Evolutionary conservation across 2,797 vertebrate species (phyloP).

Genomic region (Phrynocephalus vlangalii): DNA sequence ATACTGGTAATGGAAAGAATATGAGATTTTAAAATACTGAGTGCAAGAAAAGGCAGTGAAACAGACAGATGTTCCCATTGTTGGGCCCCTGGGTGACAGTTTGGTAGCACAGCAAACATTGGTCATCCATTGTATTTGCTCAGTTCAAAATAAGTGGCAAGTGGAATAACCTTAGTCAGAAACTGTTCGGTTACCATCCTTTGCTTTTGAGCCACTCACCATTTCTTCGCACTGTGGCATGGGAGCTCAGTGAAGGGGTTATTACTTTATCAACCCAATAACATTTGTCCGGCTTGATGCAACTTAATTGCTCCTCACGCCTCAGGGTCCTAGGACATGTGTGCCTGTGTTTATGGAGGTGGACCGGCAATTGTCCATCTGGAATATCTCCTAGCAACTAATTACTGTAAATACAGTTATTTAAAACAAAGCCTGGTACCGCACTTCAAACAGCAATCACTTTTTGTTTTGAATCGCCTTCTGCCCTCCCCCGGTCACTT

Average conservation of each 20-base stretch:
- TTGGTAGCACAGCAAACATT: not conserved
- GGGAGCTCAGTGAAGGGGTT: not conserved
- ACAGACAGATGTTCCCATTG: not conserved
- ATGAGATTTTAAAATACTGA: no score
- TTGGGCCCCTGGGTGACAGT: not conserved
- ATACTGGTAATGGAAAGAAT: no score
- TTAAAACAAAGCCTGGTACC: not conserved
- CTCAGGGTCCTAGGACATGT: no score
- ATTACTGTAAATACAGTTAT: not conserved
- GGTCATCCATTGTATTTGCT: not conserved
- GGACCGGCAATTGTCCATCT: constrained; percentile 2
- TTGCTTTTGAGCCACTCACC: not conserved
- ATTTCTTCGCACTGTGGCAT: not conserved
- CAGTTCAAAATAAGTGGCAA: not conserved
- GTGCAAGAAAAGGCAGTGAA: no score
- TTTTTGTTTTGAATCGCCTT: no score
- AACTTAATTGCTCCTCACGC: not conserved
- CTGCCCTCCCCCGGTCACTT: no score
- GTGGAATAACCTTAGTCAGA: not conserved
- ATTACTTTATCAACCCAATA: not conserved
- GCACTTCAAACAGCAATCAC: no score
- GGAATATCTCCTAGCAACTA: constrained; percentile 2
- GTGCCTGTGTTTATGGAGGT: not conserved
- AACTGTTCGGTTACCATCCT: not conserved
- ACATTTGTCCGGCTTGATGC: constrained; percentile 1